Base-by-base conservation (phyloP, 2,888 invertebrate species). In the Emmelina monodactyla region DNA sequence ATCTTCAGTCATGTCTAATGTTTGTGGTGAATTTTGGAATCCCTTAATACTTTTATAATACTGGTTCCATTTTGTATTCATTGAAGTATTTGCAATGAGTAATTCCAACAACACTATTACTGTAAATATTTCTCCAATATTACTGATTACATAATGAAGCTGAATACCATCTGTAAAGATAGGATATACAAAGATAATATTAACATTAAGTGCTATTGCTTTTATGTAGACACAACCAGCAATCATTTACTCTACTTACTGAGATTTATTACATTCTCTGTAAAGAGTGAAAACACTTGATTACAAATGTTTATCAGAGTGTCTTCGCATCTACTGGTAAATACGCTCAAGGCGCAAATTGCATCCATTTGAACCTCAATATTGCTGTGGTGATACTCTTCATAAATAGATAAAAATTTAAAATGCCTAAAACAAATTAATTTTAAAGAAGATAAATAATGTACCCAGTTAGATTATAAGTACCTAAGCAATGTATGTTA, bases 31-130 rank as follows among this genome's bases (percentile, higher is more conserved):
- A 43, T 87, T 85, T 36, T 84, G 76, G 16, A 89, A 83, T 16
- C 87, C 85, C 46, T 87, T 85, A 1, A 94, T 72, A 55, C 86
- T 85, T 63, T 90, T 85, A 54, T 87, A 85, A 55, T 92, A 95
- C 16, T 85, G 79, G 34, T 83, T 83, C 93, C 94, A 95, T 57
- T 90, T 89, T 15, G 58, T 52, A 31, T 59, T 39, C 28, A 78
- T 41, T 16, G 66, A 55, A 39, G 68, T 67, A 39, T 60, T 70
- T 16, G 71, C 66, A 50, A 52, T 87, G 71, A 78, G 46, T 28
- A 68, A 51, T 49, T 94, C 94, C 37, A 94, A 69, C 10, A 84
- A 79, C 14, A 88, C 66, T 13, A 89, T 61, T 35, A 87, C 72
- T n/a, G 85, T 72, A 44, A 89, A 82, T 15, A 89, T 55, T 52